These are phyloP conservation scores for Eulithis prunata DNA, from an alignment of 2,888 invertebrate genomes.

Conservation along the genomic window DNA sequence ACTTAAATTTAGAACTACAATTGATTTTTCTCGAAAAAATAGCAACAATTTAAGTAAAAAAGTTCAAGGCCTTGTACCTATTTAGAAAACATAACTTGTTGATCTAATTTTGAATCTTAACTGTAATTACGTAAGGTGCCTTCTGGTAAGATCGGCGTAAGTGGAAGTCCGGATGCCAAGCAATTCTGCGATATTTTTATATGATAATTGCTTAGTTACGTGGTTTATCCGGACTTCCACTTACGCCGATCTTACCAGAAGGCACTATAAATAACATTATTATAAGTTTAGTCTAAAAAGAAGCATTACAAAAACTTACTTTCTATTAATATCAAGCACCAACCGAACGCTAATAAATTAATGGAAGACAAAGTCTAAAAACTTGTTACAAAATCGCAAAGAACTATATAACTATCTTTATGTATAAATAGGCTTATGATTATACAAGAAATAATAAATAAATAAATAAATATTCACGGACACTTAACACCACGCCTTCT, in stretches of 20 bases:
- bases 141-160: too few relatives aligned
- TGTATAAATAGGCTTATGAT: constrained; percentile 17
- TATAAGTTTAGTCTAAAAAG: not conserved
- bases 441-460: too few relatives aligned
- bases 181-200: too few relatives aligned
- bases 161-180: too few relatives aligned
- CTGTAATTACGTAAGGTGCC: not conserved
- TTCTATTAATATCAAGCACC: constrained; percentile 18
- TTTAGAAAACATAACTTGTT: not conserved
- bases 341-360: constrained; percentile 25
- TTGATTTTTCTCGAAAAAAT: too few relatives aligned
- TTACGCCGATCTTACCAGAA: too few relatives aligned
- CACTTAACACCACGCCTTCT: too few relatives aligned
- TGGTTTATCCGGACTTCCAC: too few relatives aligned
- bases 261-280: not conserved
- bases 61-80: not conserved
- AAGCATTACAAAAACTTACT: constrained; percentile 11
- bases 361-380: constrained; percentile 29
- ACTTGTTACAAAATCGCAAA: constrained; percentile 27
- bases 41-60: not conserved
- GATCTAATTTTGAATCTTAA: not conserved
- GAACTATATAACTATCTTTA: constrained; percentile 35
- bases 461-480: too few relatives aligned
- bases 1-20: not conserved
- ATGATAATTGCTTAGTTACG: too few relatives aligned